These are phyloP conservation scores for Microchirus variegatus DNA, from an alignment of 2,797 vertebrate genomes.

Conservation along the genomic window DNA sequence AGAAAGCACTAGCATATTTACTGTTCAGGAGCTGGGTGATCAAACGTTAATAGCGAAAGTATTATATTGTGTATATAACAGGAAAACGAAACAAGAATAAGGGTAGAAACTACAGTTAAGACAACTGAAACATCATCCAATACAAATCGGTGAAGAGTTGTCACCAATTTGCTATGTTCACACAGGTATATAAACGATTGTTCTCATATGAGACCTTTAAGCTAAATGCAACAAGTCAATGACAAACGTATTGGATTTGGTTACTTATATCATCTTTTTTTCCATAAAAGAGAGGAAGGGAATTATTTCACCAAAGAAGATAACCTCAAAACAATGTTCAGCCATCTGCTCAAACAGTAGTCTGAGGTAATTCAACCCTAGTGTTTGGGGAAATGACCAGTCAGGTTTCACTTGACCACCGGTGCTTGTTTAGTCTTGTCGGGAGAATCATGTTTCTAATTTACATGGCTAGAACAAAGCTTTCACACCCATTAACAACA, in stretches of 20 bases:
- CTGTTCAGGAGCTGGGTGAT: background rate
- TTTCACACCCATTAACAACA: background rate
- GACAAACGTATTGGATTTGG: too few relatives aligned
- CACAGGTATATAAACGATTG: background rate
- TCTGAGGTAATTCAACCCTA: background rate
- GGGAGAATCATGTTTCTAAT: slow-evolving; percentile 1
- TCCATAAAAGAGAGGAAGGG: too few relatives aligned
- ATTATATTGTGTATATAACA: too few relatives aligned
- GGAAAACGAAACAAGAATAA: too few relatives aligned
- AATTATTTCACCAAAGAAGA: too few relatives aligned
- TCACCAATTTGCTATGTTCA: too few relatives aligned
- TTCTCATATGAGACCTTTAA: background rate
- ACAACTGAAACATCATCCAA: too few relatives aligned
- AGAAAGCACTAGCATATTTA: background rate
- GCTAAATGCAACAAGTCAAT: background rate
- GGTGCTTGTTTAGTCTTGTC: slow-evolving; percentile 24
- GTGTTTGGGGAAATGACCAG: slow-evolving; percentile 27
- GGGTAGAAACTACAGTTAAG: too few relatives aligned
- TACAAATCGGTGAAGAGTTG: too few relatives aligned
- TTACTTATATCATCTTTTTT: too few relatives aligned
- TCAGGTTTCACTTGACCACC: slow-evolving; percentile 3
- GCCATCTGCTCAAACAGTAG: slow-evolving; percentile 4
- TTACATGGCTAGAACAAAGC: background rate
- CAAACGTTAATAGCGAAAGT: background rate
- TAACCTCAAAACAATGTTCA: background rate